Base-by-base conservation (phyloP, 2,888 invertebrate genomes). In the Sthenelais limicola region DNA sequence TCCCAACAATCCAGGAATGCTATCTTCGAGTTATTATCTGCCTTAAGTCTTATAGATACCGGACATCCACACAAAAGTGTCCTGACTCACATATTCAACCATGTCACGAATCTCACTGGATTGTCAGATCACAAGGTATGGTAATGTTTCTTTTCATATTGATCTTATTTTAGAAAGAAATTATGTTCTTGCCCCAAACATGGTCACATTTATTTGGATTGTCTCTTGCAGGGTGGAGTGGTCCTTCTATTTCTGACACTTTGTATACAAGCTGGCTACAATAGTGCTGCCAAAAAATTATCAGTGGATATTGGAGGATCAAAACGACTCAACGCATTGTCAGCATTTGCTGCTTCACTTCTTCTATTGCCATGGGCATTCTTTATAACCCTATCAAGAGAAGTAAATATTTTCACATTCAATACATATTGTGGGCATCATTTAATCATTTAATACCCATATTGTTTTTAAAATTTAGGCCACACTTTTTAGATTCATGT, bases 231-330 rank as follows among this genome's bases (percentile, higher is more conserved):
- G 89, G 90, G 89, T 32, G 90, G 90, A 21, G 88, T 90, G n/a
- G 81, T 89, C 32, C 79, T 90, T 56, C 80, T 90, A 58, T 82
- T 89, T 52, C 62, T 89, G 2, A 86, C 89, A 0, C 79, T 90
- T 21, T 85, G 89, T 76, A 80, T 89, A 21, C 84, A 88, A 71
- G 87, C 87, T 15, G 86, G 87, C 28, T 89, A 87, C 77, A 88
- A 88, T 77, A 86, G 84, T 68, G 87, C 87, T 0, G 82, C 87
- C 4, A 87, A 88, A 78, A 88, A 87, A 67, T 78, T 90, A 33
- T 88, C 89, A 3, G 87, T 89, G 0, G 90, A 90, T 79, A 84
- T 91, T 33, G 90, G 90, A n/a, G 90, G 90, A 2, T 83, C 88
- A 4, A 89, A 89, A 78, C 81, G 89, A 58, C 86, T 90, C 0